These are phyloP conservation scores for Ephydatia muelleri DNA, from an alignment of 37 sponge, comb jelly and placozoan species.

Conservation along the genomic window DNA sequence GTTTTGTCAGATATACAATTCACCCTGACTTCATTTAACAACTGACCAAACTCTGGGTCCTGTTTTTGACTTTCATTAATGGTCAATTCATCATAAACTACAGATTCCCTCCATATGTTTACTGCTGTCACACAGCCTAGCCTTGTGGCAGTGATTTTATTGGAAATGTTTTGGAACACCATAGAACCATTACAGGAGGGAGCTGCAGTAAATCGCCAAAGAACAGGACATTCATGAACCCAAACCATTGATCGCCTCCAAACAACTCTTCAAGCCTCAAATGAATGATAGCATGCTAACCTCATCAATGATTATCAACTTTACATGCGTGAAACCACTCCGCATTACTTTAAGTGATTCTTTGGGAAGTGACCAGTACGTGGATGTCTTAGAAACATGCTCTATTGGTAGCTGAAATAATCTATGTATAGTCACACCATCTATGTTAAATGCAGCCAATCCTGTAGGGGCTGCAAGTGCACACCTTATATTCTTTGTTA, in stretches of 20 bases:
- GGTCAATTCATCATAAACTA: no score
- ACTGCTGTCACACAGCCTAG: no score
- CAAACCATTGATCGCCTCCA: conserved; percentile 29
- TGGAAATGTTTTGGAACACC: conserved; percentile 31
- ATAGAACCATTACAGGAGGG: conserved; percentile 36
- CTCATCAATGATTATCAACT: conserved; percentile 65
- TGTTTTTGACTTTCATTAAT: no score
- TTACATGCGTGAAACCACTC: conserved; percentile 17
- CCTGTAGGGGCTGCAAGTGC: conserved; percentile 60
- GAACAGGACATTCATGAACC: conserved; percentile 40
- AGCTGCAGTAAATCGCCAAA: conserved; percentile 61
- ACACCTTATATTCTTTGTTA: not conserved
- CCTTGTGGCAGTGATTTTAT: conserved; percentile 1
- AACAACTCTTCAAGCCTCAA: conserved; percentile 53
- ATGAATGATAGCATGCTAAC: conserved; percentile 68
- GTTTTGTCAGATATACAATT: no score
- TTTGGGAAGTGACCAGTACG: conserved; percentile 53
- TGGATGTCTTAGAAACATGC: conserved; percentile 43
- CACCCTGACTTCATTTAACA: no score
- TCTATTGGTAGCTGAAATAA: conserved; percentile 46
- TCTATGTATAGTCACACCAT: conserved; percentile 41
- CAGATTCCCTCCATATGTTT: no score
- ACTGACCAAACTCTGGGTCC: no score
- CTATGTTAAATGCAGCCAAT: conserved; percentile 40
- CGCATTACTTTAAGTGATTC: conserved; percentile 37